Evolutionary conservation across 2,888 invertebrate species (phyloP).

Genomic region (Halocaridina rubra): DNA sequence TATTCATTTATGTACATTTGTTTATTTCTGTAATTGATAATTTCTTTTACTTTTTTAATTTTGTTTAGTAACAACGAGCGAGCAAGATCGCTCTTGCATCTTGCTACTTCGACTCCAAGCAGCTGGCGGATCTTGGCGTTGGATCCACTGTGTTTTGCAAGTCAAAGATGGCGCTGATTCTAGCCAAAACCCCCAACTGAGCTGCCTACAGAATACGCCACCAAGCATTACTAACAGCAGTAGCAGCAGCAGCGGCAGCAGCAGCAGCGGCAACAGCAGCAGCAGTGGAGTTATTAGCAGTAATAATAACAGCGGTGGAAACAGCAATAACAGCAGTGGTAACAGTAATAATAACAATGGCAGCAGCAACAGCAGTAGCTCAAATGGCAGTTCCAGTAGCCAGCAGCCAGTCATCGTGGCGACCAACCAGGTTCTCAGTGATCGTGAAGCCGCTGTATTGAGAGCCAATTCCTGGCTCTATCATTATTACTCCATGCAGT

Average conservation of each 20-base stretch:
- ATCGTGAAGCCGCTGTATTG: slow-evolving; percentile 94
- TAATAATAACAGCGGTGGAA: not conserved
- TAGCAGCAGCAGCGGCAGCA: slow-evolving; percentile 67
- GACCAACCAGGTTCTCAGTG: slow-evolving; percentile 92
- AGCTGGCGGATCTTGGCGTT: slow-evolving; percentile 88
- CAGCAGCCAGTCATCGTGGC: slow-evolving; percentile 92
- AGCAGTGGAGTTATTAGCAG: not conserved
- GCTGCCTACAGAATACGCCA: slow-evolving; percentile 70
- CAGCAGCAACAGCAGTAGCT: slow-evolving; percentile 64
- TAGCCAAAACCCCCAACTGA: slow-evolving; percentile 74
- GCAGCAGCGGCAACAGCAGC: not conserved
- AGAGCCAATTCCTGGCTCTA: slow-evolving; percentile 94
- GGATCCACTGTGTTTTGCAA: slow-evolving; percentile 96
- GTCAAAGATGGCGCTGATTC: slow-evolving; percentile 90
- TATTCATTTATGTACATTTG: too few relatives aligned
- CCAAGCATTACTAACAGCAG: slow-evolving; percentile 74
- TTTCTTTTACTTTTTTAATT: too few relatives aligned
- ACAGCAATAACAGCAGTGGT: not conserved
- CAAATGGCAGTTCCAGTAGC: slow-evolving; percentile 63
- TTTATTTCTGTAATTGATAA: too few relatives aligned
- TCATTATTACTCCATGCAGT: slow-evolving; percentile 92
- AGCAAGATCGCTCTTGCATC: slow-evolving; percentile 96
- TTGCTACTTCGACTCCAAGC: slow-evolving; percentile 89
- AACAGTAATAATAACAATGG: too few relatives aligned
- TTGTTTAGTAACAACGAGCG: slow-evolving; percentile 91